phyloP scores from a whole-genome alignment of 1,140 invertebrate genomes.

The Zaprionus taronus region DNA sequence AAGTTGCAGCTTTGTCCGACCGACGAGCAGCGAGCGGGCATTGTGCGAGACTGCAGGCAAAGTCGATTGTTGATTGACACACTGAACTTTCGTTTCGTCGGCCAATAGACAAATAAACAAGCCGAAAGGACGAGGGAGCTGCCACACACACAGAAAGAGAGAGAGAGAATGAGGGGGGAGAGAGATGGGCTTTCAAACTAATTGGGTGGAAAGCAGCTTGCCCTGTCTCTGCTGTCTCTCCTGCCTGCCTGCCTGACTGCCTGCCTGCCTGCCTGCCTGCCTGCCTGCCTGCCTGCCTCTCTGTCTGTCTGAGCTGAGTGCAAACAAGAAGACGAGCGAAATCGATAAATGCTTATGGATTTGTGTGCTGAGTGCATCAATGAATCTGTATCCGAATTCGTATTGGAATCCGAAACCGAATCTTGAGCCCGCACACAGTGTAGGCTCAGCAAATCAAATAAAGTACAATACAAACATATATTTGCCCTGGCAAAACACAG shows the following conservation, averaged over 20 bases:
- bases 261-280: constrained; percentile 1
- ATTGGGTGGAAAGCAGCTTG: constrained; percentile 59
- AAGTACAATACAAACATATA: constrained; percentile 61
- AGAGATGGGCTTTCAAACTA: constrained; percentile 54
- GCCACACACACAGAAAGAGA: background rate
- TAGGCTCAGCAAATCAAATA: constrained; percentile 71
- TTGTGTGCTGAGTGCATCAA: constrained; percentile 72
- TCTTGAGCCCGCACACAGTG: constrained; percentile 49
- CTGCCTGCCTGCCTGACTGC: background rate
- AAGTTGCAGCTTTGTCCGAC: constrained; percentile 32
- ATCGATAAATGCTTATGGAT: constrained; percentile 65
- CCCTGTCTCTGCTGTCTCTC: background rate
- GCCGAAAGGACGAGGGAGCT: constrained; percentile 1
- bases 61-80: constrained; percentile 53
- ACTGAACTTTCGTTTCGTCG: constrained; percentile 44
- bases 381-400: constrained; percentile 31
- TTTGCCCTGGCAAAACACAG: constrained; percentile 50
- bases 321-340: constrained; percentile 42
- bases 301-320: constrained; percentile 3
- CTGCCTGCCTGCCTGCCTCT: background rate
- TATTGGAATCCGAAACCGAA: constrained; percentile 12
- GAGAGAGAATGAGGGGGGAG: background rate
- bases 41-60: constrained; percentile 3
- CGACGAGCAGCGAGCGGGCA: constrained; percentile 4
- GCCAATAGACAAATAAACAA: constrained; percentile 43